Base-by-base conservation (phyloP, 2,888 invertebrate species). In the Ethmia dodecea region DNA sequence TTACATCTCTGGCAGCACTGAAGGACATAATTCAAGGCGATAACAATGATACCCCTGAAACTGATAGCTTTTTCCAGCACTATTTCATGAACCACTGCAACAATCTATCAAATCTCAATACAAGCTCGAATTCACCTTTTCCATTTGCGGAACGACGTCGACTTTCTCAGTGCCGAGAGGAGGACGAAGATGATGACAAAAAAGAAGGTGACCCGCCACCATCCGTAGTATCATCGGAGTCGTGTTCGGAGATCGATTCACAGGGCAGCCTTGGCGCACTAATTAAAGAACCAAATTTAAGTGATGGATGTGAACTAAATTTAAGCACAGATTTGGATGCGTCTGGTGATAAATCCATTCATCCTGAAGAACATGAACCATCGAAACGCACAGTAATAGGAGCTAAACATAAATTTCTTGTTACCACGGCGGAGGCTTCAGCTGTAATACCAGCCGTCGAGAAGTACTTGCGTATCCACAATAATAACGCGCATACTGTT, bases 111-210 rank as follows among this genome's bases (percentile, higher is more conserved):
- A 91, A 90, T 41, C 83, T 89, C 37, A 88, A 88, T 51, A 52
- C 72, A 1, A 72, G 59, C 42, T 52, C 78, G 3, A 66, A 59
- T 40, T 63, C 76, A 29, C 70, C 89, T 22, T 81, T 89, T 47
- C 81, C 88, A 1, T 89, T 87, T 52, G 79, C 83, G 36, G 90
- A 89, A 52, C 84, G 91, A 3, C 84, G 93, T 16, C 88, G 94
- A 9, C 71, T 94, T 44, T 94, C 94, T 2, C 94, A 94, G 71
- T 94, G 94, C 65, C 89, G 92, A 40, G 94, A 94, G 65, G 94
- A 94, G 75, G 94, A 94, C 55, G 94, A 94, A 64, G 93, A 93
- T 34, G 93, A 93, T 47, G 88, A 73, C 32, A 78, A 62, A 32
- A 80, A 75, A 52, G 80, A 83, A 18, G 41, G 38, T 22, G 60